Conservation (phyloP, 2,113 vertebrate genomes). For the Callocephalon fimbriatum region DNA sequence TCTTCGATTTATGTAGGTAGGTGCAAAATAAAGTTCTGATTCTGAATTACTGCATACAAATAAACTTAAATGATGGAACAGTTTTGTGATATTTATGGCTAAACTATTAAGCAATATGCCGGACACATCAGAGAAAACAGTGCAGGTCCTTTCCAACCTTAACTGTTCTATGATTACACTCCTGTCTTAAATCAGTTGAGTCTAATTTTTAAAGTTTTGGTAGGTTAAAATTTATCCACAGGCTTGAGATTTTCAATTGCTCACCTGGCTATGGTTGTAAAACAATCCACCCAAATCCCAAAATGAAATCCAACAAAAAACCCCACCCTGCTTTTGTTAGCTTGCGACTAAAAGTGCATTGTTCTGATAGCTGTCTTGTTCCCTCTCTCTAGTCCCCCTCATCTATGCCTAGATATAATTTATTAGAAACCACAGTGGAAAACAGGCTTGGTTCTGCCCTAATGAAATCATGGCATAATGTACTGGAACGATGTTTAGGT, state of each 20-base stretch:
- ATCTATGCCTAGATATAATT: not conserved
- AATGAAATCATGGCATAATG: not conserved
- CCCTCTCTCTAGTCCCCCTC: not conserved
- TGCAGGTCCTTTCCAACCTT: not conserved
- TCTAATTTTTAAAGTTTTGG: not conserved
- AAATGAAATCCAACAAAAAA: not conserved
- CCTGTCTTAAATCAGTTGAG: not conserved
- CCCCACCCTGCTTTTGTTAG: fast-evolving
- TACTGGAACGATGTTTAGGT: not conserved
- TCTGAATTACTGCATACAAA: not conserved
- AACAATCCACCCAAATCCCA: not conserved
- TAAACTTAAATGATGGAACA: not conserved
- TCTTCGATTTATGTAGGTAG: not conserved
- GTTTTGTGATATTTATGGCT: not conserved
- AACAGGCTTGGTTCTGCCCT: not conserved
- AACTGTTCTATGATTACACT: not conserved
- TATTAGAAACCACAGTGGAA: not conserved
- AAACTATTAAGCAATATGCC: not conserved
- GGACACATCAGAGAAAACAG: not conserved
- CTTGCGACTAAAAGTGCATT: not conserved
- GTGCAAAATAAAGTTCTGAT: not conserved
- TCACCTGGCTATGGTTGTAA: not conserved
- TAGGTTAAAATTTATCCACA: not conserved
- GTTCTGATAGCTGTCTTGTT: not conserved
- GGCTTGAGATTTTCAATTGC: not conserved